Base-by-base conservation (phyloP, 2,113 vertebrate genomes). In the Varanus komodoensis region DNA sequence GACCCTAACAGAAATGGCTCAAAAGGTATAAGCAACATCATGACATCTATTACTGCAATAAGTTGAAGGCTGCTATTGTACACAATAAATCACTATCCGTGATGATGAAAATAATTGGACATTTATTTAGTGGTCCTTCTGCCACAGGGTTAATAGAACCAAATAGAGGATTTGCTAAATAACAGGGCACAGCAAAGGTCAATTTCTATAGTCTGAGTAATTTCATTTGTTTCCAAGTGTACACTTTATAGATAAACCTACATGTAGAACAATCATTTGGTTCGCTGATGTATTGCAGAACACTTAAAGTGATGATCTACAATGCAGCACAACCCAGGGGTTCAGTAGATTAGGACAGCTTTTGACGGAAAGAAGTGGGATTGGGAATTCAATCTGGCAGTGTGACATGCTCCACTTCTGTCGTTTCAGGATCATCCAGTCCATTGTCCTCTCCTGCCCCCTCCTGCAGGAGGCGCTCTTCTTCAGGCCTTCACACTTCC, bases 121-220 rank as follows among this genome's bases (percentile, higher is more conserved):
- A 78, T 86, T 32, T 79, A 82, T 82, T 32, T 86, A 25, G 71
- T 82, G 54, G 34, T 38, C 34, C 68, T 82, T 61, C 34, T 75
- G 80, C 68, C 27, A 25, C 27, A 64, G 52, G 80, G 80, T 83
- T 75, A 82, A 89, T 57, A 89, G 34, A 83, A 83, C 17, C 14
- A 52, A 82, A 82, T 38, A 44, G n/a, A 34, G 50, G 82, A 74
- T 82, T 89, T 89, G 57, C 44, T 88, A 90, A 89, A 81, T 86
- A 90, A 86, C 34, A 38, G 6, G 80, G 21, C 50, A 27, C 57
- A 44, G 68, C 71, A 75, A 34, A 21, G 68, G 25, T 57, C 52
- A n/a, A 85, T 32, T 82, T 89, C 64, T 77, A 19, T 9, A 71
- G 48, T 34, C 34, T 83, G 54, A 83, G 11, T 69, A 87, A 68